Evolutionary conservation across 1,140 invertebrate species (phyloP), one percentile per base, ranked within the genome.

Genomic region (Oedothorax gibbosus): DNA sequence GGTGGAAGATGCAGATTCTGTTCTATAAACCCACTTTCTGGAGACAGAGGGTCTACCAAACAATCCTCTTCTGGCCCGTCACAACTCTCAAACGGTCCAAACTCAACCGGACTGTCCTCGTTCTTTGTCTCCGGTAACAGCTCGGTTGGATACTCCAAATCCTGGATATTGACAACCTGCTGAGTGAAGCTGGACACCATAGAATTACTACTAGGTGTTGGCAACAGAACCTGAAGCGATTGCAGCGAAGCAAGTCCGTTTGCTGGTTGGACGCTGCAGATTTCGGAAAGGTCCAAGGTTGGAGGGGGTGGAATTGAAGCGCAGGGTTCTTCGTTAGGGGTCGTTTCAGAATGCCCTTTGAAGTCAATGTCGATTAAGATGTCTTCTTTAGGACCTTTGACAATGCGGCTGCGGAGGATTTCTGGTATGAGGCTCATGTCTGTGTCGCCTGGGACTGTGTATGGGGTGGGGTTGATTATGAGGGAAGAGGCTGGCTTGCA

Each of bases 381-480:
- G 49, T 60, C 85, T 60, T 86, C 78, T 4, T n/a, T n/a, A 2
- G 64, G 53, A 15, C 18, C 68, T 62, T 35, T 8, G 53, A 77
- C 35, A 15, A 86, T 79, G 18, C 78, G 65, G 10, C 50, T 78
- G 72, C 77, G 50, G 6, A 87, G 57, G 14, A 86, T 57, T 77
- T 84, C 53, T 12, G 87, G 87, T 64, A 87, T 77, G 11, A 73
- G 56, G 51, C 64, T 77, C 79, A 80, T 68, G 20, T 93, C 92
- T 35, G 93, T 89, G 87, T 92, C 89, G n/a, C 92, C 91, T n/a
- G 93, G 92, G 20, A 93, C 92, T 88, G 93, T 93, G 54, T 93
- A 92, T 10, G 93, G 93, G 86, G 93, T 93, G 51, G 57, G 57
- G 51, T 69, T 83, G n/a, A 83, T 75, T 35, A 14, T 65, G 2